These are phyloP conservation scores for Lateolabrax maculatus DNA, from an alignment of 2,797 vertebrate genomes.

Conservation along the genomic window DNA sequence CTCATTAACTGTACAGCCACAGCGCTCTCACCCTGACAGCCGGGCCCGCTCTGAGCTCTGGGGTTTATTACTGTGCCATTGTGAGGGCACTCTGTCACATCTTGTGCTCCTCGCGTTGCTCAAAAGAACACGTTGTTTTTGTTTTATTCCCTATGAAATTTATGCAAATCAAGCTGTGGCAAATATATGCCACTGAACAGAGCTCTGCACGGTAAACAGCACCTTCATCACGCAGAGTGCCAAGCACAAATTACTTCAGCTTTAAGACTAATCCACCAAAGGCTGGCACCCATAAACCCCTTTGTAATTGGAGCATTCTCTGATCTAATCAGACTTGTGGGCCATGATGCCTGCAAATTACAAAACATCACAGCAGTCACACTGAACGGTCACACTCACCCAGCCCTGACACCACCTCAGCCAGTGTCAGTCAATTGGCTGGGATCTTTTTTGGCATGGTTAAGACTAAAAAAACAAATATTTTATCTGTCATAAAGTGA, in stretches of 20 bases:
- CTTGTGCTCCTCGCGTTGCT: background rate
- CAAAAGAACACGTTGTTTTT: conserved; percentile 30
- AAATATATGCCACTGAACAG: conserved; percentile 14
- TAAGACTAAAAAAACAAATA: conserved; percentile 19
- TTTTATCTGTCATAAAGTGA: conserved; percentile 19
- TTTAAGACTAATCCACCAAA: conserved; percentile 64
- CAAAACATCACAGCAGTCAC: conserved; percentile 34
- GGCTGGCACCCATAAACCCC: conserved; percentile 55
- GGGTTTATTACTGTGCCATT: background rate
- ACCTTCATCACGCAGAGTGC: conserved; percentile 42
- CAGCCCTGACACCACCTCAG: background rate
- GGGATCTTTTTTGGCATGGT: conserved; percentile 17
- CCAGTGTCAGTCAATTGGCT: conserved; percentile 10
- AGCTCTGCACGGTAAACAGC: conserved; percentile 33
- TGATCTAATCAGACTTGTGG: conserved; percentile 58
- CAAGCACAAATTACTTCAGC: conserved; percentile 51
- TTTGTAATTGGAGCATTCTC: conserved; percentile 57
- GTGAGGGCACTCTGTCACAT: conserved; percentile 6
- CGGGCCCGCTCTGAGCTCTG: background rate
- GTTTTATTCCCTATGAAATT: conserved; percentile 35
- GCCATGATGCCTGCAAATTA: conserved; percentile 48
- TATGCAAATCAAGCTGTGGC: conserved; percentile 48
- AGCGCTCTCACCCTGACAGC: background rate
- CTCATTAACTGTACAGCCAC: conserved; percentile 32
- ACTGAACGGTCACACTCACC: conserved; percentile 23